Conservation (phyloP, 2,797 vertebrate species). For the Danio jaintianensis region DNA sequence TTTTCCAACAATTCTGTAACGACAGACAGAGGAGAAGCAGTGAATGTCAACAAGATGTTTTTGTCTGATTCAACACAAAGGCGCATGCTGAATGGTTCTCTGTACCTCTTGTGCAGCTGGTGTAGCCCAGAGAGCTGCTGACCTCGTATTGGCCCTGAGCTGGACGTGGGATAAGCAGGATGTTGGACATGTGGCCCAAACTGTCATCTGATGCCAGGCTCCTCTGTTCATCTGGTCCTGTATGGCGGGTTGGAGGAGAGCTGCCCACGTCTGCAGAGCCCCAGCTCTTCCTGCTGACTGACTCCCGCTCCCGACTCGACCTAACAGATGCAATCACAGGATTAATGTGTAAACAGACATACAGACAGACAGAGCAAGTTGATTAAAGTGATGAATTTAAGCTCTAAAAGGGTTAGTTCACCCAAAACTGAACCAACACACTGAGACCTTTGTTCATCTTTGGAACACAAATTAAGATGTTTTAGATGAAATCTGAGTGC, state of each 20-base stretch:
- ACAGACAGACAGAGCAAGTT: neutral
- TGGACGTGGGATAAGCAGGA: constrained; percentile 90
- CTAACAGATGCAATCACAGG: constrained; percentile 66
- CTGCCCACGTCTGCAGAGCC: constrained; percentile 85
- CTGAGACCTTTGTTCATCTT: too few species aligned
- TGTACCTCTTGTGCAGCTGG: constrained; percentile 89
- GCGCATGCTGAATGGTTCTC: neutral
- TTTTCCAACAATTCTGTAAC: constrained; percentile 87
- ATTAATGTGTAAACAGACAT: neutral
- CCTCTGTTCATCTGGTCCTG: constrained; percentile 85
- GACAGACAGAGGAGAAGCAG: neutral
- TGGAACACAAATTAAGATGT: too few species aligned
- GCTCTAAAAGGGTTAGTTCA: too few species aligned
- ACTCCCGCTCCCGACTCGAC: constrained; percentile 81
- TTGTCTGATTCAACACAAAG: constrained; percentile 34
- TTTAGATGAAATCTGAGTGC: too few species aligned
- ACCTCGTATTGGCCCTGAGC: constrained; percentile 91
- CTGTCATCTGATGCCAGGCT: constrained; percentile 96
- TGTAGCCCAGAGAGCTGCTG: constrained; percentile 97
- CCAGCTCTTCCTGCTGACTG: constrained; percentile 86
- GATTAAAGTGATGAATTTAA: neutral
- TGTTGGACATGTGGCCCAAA: constrained; percentile 90
- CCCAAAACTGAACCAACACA: too few species aligned
- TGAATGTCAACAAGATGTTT: neutral
- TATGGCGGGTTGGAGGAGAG: constrained; percentile 79